Percentiles rank a stretch among this genome's conserved stretches.
These are phyloP conservation scores for Ypsolopha scabrella DNA, from an alignment of 2,888 invertebrate genomes.

Conservation along the genomic window DNA sequence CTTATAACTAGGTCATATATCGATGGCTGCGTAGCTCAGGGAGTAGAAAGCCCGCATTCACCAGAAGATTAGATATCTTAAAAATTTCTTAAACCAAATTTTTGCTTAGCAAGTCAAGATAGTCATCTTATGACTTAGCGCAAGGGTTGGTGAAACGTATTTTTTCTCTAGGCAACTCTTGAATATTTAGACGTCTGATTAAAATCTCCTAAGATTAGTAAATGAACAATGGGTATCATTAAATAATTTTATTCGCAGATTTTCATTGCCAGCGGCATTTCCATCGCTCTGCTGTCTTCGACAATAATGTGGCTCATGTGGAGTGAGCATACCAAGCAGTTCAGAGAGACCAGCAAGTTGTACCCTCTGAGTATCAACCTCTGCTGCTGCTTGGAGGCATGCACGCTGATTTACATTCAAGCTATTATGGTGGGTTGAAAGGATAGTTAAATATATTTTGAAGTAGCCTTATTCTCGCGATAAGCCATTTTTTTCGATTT, in stretches of 20 bases:
- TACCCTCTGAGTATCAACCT: conserved; percentile 72
- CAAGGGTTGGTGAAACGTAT: too few relatives aligned
- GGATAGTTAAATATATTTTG: background rate
- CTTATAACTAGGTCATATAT: too few relatives aligned
- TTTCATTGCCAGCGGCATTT: conserved; percentile 47
- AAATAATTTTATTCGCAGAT: conserved; percentile 29
- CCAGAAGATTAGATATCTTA: too few relatives aligned
- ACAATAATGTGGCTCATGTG: conserved; percentile 51
- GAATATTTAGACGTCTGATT: too few relatives aligned
- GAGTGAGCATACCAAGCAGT: conserved; percentile 46
- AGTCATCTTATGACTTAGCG: too few relatives aligned
- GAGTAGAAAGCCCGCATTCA: too few relatives aligned
- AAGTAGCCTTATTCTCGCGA: background rate
- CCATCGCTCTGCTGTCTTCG: conserved; percentile 32
- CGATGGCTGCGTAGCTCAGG: too few relatives aligned
- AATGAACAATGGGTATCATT: background rate
- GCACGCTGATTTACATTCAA: conserved; percentile 74
- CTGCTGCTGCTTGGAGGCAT: conserved; percentile 70
- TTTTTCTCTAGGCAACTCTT: too few relatives aligned
- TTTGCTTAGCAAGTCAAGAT: too few relatives aligned
- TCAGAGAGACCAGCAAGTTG: conserved; percentile 58
- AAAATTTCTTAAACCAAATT: too few relatives aligned
- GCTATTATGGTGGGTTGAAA: conserved; percentile 70
- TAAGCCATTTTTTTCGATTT: too few relatives aligned
- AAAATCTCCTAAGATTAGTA: too few relatives aligned